Conservation (phyloP, 2,797 vertebrate genomes). For the Epinephelus coioides region DNA sequence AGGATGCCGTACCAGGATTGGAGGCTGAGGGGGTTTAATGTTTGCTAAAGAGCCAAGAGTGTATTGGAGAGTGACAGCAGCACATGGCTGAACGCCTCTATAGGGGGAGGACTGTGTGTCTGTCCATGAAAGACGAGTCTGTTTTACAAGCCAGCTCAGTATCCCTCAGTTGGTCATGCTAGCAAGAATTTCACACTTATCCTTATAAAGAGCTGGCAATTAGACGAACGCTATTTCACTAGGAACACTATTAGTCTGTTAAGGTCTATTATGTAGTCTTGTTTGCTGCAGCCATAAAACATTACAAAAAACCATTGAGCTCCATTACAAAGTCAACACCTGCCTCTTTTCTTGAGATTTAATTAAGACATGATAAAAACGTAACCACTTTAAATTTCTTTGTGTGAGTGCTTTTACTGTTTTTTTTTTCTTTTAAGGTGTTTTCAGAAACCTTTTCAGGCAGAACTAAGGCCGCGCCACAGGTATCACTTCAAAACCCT, state of each 20-base stretch:
- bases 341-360: conserved; percentile 51
- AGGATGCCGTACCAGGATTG: conserved; percentile 44
- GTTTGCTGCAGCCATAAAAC: conserved; percentile 54
- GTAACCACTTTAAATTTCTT: conserved; percentile 25
- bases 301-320: conserved; percentile 58
- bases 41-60: conserved; percentile 73
- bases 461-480: conserved; percentile 62
- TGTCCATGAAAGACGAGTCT: conserved; percentile 73
- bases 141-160: conserved; percentile 73
- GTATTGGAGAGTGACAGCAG: conserved; percentile 77
- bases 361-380: conserved; percentile 54
- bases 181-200: conserved; percentile 71
- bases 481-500: conserved; percentile 78
- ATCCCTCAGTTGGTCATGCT: conserved; percentile 75
- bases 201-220: conserved; percentile 67
- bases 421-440: conserved; percentile 20
- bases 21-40: conserved; percentile 64
- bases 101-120: conserved; percentile 62
- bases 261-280: conserved; percentile 53
- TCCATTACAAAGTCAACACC: conserved; percentile 71
- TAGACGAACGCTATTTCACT: conserved; percentile 69
- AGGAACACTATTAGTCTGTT: conserved; percentile 57
- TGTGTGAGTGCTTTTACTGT: not conserved
- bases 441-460: conserved; percentile 53
- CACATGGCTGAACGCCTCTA: conserved; percentile 73